Evolutionary conservation across 2,113 vertebrate species (phyloP).

Genomic region (Pomatorhinus ruficollis): DNA sequence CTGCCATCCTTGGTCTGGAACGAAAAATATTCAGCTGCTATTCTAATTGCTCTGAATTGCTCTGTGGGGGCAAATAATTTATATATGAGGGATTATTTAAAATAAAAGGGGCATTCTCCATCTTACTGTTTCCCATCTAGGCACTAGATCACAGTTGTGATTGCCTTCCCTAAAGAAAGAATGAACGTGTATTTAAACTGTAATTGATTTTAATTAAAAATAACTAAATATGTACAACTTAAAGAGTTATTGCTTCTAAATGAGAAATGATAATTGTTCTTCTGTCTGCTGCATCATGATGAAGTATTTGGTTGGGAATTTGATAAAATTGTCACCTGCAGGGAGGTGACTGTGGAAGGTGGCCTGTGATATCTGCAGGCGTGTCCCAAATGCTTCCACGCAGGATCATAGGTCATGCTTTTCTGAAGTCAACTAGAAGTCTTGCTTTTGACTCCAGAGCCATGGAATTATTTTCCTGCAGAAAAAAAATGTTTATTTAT

Average conservation of each 20-base stretch:
- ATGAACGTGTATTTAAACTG: background rate
- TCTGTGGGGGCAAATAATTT: constrained; percentile 24
- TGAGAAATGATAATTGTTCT: background rate
- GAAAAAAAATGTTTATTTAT: background rate
- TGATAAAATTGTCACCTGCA: background rate
- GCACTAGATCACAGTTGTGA: background rate
- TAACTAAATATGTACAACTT: background rate
- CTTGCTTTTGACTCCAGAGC: background rate
- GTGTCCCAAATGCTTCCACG: background rate
- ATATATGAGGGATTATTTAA: constrained; percentile 17
- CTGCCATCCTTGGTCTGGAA: background rate
- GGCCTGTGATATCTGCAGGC: background rate
- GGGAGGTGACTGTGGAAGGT: background rate
- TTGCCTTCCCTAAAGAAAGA: background rate
- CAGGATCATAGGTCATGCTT: background rate
- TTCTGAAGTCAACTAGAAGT: background rate
- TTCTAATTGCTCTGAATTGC: constrained; percentile 34
- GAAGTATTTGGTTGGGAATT: background rate
- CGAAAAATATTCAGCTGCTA: background rate
- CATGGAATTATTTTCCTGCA: background rate
- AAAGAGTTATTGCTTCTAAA: constrained; percentile 6
- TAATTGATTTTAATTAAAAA: constrained; percentile 34
- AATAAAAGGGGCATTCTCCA: background rate
- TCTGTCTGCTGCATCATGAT: background rate
- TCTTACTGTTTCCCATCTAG: background rate